Evolutionary conservation across 1,140 invertebrate species (phyloP).

Genomic region (Thrips palmi): DNA sequence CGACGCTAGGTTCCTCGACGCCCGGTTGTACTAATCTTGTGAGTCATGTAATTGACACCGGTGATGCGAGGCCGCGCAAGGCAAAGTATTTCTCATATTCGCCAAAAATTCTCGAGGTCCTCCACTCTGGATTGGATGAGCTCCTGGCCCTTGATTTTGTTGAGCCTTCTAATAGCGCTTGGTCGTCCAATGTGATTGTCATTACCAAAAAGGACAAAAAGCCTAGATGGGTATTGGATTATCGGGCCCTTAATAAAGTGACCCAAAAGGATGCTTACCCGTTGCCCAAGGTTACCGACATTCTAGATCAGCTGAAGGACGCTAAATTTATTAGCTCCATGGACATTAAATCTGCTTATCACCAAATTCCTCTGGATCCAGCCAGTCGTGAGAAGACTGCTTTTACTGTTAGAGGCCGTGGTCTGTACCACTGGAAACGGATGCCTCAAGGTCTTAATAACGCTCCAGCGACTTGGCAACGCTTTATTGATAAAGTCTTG

Average conservation of each 20-base stretch:
- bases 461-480: slow-evolving; percentile 23
- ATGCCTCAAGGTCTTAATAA: slow-evolving; percentile 23
- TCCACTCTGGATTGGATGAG: no score
- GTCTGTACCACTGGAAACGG: slow-evolving; percentile 19
- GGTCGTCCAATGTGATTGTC: no score
- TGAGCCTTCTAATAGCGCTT: no score
- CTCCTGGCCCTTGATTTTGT: no score
- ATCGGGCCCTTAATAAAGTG: slow-evolving; percentile 20
- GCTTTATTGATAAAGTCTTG: slow-evolving; percentile 22
- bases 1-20: no score
- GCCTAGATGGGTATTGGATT: no score
- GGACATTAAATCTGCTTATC: slow-evolving; percentile 30
- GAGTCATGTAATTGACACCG: slow-evolving; percentile 7
- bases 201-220: no score
- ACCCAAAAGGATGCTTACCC: slow-evolving; percentile 25
- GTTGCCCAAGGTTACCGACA: slow-evolving; percentile 28
- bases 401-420: slow-evolving; percentile 21
- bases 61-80: no score
- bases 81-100: no score
- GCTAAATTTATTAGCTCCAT: slow-evolving; percentile 25
- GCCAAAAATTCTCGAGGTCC: no score
- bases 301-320: slow-evolving; percentile 23
- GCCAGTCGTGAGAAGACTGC: slow-evolving; percentile 26
- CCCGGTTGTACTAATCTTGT: slow-evolving; percentile 8
- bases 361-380: slow-evolving; percentile 26